Evolutionary conservation across 2,113 vertebrate genomes (phyloP).

Genomic region (Gambusia holbrooki): DNA sequence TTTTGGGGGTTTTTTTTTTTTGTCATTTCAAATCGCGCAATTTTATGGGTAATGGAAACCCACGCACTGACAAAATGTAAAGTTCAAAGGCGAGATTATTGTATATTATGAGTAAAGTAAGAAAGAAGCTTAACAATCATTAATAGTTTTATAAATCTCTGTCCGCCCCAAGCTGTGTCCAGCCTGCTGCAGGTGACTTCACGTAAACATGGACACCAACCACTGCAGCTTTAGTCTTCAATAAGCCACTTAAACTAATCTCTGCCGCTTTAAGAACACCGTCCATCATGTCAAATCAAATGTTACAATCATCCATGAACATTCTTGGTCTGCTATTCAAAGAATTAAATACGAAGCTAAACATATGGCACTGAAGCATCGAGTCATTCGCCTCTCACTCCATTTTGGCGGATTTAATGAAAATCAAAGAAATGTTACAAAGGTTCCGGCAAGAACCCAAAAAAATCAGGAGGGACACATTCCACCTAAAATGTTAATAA

Average conservation of each 20-base stretch:
- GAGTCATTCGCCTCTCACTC: background rate
- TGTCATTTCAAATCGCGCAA: too few relatives aligned
- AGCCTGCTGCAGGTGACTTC: constrained; percentile 16
- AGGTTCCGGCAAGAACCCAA: background rate
- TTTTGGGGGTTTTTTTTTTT: too few relatives aligned
- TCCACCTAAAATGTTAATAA: background rate
- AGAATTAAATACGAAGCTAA: background rate
- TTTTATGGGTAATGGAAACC: too few relatives aligned
- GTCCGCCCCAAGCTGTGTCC: background rate
- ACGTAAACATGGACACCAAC: constrained; percentile 21
- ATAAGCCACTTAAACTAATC: constrained; percentile 69
- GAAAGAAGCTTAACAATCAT: background rate
- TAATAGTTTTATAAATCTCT: too few relatives aligned
- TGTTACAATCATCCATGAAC: background rate
- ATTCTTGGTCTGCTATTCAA: background rate
- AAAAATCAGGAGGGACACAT: background rate
- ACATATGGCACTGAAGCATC: background rate
- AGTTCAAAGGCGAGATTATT: background rate
- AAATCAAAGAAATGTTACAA: background rate
- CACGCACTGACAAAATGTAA: too few relatives aligned
- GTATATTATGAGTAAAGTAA: background rate
- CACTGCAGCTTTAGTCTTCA: constrained; percentile 37
- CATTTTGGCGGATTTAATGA: background rate
- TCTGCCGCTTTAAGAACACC: constrained; percentile 20
- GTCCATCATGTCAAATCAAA: background rate